Conservation (phyloP, 1,140 invertebrate species). For the Formica selysi region DNA sequence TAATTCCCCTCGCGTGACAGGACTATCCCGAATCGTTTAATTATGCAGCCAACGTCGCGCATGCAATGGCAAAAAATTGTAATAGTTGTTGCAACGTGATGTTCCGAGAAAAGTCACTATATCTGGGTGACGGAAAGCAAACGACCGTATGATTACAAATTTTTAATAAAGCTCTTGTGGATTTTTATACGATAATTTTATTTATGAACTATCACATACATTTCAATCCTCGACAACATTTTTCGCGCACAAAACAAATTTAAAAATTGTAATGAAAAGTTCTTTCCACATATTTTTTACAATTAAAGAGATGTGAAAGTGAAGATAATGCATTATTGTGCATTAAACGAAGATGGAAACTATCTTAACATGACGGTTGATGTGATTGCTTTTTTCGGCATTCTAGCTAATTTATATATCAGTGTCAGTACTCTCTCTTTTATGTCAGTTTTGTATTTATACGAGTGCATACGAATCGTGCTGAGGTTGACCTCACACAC, state of each 20-base stretch:
- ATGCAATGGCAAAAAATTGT: constrained; percentile 39
- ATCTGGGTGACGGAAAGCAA: constrained; percentile 23
- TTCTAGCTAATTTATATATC: too few species aligned
- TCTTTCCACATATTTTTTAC: not conserved
- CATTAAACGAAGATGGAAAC: too few species aligned
- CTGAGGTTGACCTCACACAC: constrained; percentile 79
- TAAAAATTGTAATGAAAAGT: not conserved
- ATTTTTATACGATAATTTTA: not conserved
- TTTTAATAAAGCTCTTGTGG: not conserved
- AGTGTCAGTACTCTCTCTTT: not conserved
- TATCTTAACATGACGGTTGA: too few species aligned
- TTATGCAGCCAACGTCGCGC: constrained; percentile 43
- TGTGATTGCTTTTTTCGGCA: too few species aligned
- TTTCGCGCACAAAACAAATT: not conserved
- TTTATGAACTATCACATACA: not conserved
- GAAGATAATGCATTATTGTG: not conserved
- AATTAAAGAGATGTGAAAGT: not conserved
- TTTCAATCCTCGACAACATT: not conserved
- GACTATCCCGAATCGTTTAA: constrained; percentile 49
- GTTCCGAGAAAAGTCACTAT: constrained; percentile 10
- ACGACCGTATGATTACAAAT: constrained; percentile 23
- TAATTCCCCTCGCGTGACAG: constrained; percentile 53
- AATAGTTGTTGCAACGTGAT: constrained; percentile 18
- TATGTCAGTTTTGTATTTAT: not conserved
- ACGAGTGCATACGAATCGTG: constrained; percentile 53